Conservation (phyloP, 1,140 invertebrate species). For the Periplaneta americana region DNA sequence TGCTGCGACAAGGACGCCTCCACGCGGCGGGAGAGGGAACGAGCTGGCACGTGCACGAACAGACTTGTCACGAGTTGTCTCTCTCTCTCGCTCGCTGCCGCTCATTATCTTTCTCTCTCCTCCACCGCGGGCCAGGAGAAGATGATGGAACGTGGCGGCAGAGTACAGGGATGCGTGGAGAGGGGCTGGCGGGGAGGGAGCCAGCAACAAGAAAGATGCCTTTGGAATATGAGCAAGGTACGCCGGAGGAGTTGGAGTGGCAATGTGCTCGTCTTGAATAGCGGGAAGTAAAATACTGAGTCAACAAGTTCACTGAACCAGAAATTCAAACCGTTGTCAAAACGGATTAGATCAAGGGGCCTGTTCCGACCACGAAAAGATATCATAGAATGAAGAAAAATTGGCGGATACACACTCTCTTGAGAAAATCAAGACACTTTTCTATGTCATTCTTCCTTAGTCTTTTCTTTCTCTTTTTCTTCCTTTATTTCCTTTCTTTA, state of each 20-base stretch:
- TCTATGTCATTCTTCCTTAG: too few species aligned
- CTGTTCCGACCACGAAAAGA: too few species aligned
- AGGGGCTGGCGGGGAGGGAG: not conserved
- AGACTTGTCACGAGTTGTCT: not conserved
- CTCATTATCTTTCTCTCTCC: not conserved
- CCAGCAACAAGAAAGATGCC: not conserved
- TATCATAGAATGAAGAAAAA: too few species aligned
- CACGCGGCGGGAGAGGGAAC: not conserved
- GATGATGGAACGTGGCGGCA: not conserved
- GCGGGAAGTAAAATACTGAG: too few species aligned
- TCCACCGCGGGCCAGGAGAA: not conserved
- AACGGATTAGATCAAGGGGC: too few species aligned
- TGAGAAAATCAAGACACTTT: too few species aligned
- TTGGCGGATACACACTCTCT: too few species aligned
- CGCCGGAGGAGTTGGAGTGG: not conserved
- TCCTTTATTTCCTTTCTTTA: too few species aligned
- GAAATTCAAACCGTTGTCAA: too few species aligned
- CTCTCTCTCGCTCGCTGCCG: not conserved
- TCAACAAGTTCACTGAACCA: too few species aligned
- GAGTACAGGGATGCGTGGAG: not conserved
- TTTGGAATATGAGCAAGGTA: not conserved
- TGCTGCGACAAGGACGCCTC: not conserved
- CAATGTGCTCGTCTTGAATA: too few species aligned
- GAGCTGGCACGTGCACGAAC: conserved; percentile 7
- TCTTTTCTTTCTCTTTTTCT: too few species aligned